A percentile compares a stretch with the other conserved stretches of the same genome.
Conservation (phyloP, 2,797 vertebrate genomes). For the Holocentrus rufus region DNA sequence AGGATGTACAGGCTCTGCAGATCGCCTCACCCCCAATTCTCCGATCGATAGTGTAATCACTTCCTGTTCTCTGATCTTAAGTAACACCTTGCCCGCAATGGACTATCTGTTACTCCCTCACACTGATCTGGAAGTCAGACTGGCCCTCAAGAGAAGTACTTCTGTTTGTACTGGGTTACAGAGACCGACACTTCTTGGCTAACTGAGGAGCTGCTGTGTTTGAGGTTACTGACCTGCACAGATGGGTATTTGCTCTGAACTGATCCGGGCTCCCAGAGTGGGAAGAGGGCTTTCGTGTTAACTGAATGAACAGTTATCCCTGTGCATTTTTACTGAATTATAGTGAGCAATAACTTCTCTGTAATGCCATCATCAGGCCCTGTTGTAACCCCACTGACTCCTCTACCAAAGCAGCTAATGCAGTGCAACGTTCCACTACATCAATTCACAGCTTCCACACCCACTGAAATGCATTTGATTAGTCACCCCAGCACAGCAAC, state of each 20-base stretch:
- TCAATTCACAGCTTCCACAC: conserved; percentile 68
- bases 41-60: conserved; percentile 19
- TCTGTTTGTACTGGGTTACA: conserved; percentile 14
- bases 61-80: conserved; percentile 8
- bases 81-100: not conserved
- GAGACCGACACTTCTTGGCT: conserved; percentile 2
- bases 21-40: not conserved
- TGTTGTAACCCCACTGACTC: conserved; percentile 46
- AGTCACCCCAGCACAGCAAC: conserved; percentile 73
- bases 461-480: conserved; percentile 78
- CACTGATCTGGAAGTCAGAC: not conserved
- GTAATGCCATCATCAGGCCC: conserved; percentile 35
- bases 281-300: not conserved
- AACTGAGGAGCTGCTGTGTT: conserved; percentile 6
- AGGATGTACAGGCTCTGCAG: conserved; percentile 9
- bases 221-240: conserved; percentile 21
- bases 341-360: conserved; percentile 23
- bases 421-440: conserved; percentile 63
- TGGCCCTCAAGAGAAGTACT: not conserved
- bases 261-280: conserved; percentile 4
- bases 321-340: conserved; percentile 12
- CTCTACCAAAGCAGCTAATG: conserved; percentile 55
- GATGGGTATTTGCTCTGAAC: conserved; percentile 17
- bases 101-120: conserved; percentile 9
- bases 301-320: not conserved